phyloP scores from a whole-genome alignment of 2,888 invertebrate species.

The Drosophila infuscata region DNA sequence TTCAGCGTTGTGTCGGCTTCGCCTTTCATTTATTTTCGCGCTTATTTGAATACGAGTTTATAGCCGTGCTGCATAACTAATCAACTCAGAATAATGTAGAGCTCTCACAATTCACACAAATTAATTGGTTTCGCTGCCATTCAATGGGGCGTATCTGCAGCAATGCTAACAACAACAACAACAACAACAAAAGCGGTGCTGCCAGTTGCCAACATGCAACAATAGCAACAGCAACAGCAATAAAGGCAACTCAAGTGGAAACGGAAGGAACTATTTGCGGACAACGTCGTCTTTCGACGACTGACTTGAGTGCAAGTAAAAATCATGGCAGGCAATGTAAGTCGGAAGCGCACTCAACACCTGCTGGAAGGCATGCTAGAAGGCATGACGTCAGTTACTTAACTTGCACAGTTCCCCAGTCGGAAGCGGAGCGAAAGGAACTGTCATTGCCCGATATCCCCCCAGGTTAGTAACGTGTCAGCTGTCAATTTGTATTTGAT shows the following conservation, averaged over 20 bases:
- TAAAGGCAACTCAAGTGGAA: constrained; percentile 61
- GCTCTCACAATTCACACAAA: constrained; percentile 76
- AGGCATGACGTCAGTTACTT: constrained; percentile 45
- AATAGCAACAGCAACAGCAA: neutral
- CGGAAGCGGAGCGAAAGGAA: neutral
- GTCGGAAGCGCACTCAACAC: constrained; percentile 73
- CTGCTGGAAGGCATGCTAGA: constrained; percentile 53
- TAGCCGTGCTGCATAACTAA: constrained; percentile 61
- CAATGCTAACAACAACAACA: constrained; percentile 3
- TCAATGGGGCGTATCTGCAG: constrained; percentile 57
- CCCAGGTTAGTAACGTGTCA: constrained; percentile 54
- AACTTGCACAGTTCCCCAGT: neutral
- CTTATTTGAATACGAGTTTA: constrained; percentile 58
- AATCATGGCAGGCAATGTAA: constrained; percentile 59
- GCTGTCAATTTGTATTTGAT: constrained; percentile 76
- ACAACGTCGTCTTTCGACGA: constrained; percentile 63
- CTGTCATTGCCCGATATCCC: constrained; percentile 8
- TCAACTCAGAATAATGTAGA: constrained; percentile 63
- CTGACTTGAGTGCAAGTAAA: constrained; percentile 22
- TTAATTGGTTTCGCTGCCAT: constrained; percentile 73
- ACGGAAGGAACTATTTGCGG: constrained; percentile 79
- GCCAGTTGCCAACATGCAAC: neutral
- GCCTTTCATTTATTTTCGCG: constrained; percentile 61
- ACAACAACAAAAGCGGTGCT: constrained; percentile 3
- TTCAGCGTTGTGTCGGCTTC: constrained; percentile 52